These are phyloP conservation scores for Cryptomyrus ogoouensis DNA, from an alignment of 2,113 vertebrate genomes.

Conservation along the genomic window DNA sequence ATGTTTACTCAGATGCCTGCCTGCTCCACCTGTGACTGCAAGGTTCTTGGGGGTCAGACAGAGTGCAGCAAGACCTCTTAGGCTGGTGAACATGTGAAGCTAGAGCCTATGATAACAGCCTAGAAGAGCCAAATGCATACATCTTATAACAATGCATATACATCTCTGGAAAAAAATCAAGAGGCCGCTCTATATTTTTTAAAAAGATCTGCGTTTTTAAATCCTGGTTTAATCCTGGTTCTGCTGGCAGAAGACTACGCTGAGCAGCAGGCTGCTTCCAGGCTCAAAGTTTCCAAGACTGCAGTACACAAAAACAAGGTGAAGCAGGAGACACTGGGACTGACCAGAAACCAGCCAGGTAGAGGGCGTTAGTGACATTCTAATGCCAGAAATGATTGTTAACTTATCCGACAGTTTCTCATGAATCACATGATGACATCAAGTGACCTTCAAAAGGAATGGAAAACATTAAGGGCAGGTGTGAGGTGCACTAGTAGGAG, in stretches of 20 bases:
- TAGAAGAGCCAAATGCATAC: background rate
- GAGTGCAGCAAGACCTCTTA: background rate
- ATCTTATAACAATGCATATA: background rate
- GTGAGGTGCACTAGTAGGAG: too few relatives aligned
- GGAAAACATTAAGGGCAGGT: background rate
- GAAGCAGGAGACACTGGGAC: background rate
- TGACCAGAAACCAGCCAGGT: background rate
- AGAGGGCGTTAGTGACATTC: background rate
- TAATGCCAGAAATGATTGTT: background rate
- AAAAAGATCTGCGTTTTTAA: background rate
- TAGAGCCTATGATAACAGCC: background rate
- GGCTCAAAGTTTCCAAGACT: background rate
- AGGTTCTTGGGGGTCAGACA: background rate
- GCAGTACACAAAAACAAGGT: background rate
- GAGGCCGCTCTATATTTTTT: background rate
- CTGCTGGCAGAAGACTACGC: background rate
- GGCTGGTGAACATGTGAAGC: background rate
- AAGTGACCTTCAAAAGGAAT: background rate
- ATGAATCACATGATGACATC: background rate
- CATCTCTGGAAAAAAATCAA: background rate
- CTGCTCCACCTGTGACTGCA: background rate
- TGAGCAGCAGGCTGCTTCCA: background rate
- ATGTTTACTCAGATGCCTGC: background rate
- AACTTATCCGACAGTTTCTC: background rate
- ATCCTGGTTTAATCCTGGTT: background rate